Evolutionary conservation across 2,888 invertebrate species (phyloP).

Genomic region (Orthosia incerta): DNA sequence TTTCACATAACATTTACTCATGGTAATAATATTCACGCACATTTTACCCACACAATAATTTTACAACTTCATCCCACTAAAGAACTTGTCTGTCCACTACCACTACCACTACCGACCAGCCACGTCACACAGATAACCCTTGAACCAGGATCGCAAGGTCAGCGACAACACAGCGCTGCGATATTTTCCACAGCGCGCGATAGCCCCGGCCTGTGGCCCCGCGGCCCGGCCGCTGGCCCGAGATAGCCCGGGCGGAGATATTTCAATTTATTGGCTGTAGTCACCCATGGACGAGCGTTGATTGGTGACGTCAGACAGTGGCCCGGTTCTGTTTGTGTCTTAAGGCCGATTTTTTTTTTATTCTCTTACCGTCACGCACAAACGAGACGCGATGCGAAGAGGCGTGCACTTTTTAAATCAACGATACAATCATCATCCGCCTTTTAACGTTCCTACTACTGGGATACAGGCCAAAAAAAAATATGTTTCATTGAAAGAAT

Average conservation of each 20-base stretch:
- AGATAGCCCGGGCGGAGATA: constrained; percentile 69
- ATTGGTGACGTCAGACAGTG: constrained; percentile 61
- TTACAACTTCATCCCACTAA: too few relatives aligned
- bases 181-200: constrained; percentile 67
- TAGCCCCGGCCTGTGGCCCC: constrained; percentile 65
- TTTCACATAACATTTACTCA: too few relatives aligned
- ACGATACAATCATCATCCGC: too few relatives aligned
- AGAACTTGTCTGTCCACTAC: neutral
- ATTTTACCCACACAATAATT: too few relatives aligned
- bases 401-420: too few relatives aligned
- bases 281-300: constrained; percentile 46
- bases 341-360: too few relatives aligned
- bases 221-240: constrained; percentile 26
- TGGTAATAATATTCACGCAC: too few relatives aligned
- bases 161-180: constrained; percentile 50
- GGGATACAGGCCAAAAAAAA: too few relatives aligned
- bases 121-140: constrained; percentile 53
- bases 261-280: constrained; percentile 73
- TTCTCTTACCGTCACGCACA: too few relatives aligned
- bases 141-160: constrained; percentile 58
- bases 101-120: neutral
- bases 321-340: neutral
- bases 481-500: too few relatives aligned
- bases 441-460: too few relatives aligned
- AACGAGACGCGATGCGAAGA: too few relatives aligned